Conservation (phyloP, 2,797 vertebrate genomes). For the Tachyglossus aculeatus region DNA sequence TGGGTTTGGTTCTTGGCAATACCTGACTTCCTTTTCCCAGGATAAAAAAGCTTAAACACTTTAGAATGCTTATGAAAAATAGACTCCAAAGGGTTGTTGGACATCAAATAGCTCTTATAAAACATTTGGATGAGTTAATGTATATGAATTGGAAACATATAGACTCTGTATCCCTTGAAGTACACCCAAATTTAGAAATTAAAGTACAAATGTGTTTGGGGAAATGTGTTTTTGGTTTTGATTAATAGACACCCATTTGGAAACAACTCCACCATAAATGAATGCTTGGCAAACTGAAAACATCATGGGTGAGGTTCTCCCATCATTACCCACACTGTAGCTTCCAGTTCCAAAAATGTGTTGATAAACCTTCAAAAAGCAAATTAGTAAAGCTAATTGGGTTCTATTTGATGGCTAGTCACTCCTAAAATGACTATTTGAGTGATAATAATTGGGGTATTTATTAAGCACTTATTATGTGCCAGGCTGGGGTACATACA, state of each 20-base stretch:
- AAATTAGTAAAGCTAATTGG: background rate
- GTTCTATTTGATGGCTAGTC: background rate
- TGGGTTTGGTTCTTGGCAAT: background rate
- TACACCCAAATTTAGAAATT: background rate
- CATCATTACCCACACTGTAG: background rate
- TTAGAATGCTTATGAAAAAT: background rate
- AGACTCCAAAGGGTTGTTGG: background rate
- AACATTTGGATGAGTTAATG: background rate
- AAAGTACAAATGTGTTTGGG: background rate
- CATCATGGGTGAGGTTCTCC: background rate
- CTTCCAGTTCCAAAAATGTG: background rate
- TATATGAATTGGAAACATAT: background rate
- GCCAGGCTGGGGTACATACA: no score
- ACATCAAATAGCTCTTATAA: background rate
- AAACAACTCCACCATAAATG: background rate
- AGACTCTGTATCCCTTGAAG: background rate
- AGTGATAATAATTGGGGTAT: no score
- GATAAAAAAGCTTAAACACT: background rate
- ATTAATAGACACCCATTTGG: background rate
- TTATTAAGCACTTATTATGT: no score
- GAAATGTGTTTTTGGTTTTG: background rate
- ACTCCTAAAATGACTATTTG: background rate
- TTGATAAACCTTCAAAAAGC: background rate
- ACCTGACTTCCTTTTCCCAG: background rate
- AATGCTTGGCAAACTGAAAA: background rate